Evolutionary conservation across 2,797 vertebrate genomes (phyloP), one percentile per base, ranked within the genome.

Genomic region (Propithecus perrieri): DNA sequence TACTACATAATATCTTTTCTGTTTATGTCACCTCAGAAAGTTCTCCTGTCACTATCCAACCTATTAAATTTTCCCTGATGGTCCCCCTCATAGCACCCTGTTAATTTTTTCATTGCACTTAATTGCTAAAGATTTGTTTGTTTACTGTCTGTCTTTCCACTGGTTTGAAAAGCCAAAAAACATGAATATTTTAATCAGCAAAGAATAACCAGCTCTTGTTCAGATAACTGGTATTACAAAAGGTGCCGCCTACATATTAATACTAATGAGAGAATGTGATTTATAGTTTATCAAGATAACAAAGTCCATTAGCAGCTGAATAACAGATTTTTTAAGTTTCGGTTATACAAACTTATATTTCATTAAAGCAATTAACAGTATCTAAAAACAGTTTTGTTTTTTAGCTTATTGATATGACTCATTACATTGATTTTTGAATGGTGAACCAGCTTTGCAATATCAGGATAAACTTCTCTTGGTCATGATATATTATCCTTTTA

Each of bases 121-220:
- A 6, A 85, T 28, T 22, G 50, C 38, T 88, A 78, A 57, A 84
- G 18, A 33, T 41, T 85, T 88, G 30, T 76, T 67, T 76, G 79
- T 88, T 79, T 93, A 80, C 63, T 93, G 7, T 85, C 38, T 69
- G 14, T 81, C n/a, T 69, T 95, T 59, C 53, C 46, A 92, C 10
- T 67, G 30, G 11, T 59, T 4, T 43, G 48, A 93, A 96, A 95
- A 92, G 59, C 43, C 89, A 50, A 85, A 97, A 96, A 75, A 9
- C 13, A 92, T 43, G 20, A 75, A 46, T 69, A 48, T 59, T 80
- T 93, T 89, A 85, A 80, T 59, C 65, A 96, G 12, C 50, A 90
- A 78, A 55, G 63, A 57, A 86, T 86, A 86, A 85, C 38, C n/a
- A 87, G 28, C 9, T 83, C 2, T 46, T 92, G 17, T 55, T 59